Evolutionary conservation across 1,140 invertebrate genomes (phyloP).

Genomic region (Brachionus plicatilis): DNA sequence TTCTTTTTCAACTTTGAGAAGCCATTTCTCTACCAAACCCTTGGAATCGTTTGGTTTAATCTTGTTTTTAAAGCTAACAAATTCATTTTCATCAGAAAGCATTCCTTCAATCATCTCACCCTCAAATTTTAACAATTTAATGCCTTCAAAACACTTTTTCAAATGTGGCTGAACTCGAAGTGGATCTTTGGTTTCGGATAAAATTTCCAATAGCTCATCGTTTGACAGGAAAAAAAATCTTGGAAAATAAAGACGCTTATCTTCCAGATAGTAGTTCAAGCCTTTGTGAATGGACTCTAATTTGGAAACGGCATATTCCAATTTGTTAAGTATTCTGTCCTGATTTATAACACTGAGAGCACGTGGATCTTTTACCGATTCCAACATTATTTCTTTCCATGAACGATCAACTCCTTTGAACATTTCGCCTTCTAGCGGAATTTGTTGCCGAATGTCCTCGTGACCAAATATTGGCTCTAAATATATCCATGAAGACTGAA

Average conservation of each 20-base stretch:
- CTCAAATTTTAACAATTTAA: slow-evolving; percentile 60
- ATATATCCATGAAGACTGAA: slow-evolving; percentile 60
- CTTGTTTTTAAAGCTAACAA: slow-evolving; percentile 69
- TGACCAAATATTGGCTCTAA: slow-evolving; percentile 57
- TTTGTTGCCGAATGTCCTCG: slow-evolving; percentile 57
- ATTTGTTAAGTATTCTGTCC: slow-evolving; percentile 56
- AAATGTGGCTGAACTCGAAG: slow-evolving; percentile 83
- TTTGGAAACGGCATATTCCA: slow-evolving; percentile 53
- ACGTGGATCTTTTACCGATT: slow-evolving; percentile 42
- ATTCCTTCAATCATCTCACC: slow-evolving; percentile 76
- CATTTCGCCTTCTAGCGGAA: slow-evolving; percentile 57
- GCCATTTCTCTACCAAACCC: slow-evolving; percentile 59
- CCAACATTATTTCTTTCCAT: slow-evolving; percentile 24
- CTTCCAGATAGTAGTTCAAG: slow-evolving; percentile 55
- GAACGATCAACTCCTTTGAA: slow-evolving; percentile 47
- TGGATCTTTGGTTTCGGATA: slow-evolving; percentile 93
- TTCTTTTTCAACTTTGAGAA: slow-evolving; percentile 55
- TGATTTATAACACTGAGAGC: slow-evolving; percentile 54
- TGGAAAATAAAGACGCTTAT: slow-evolving; percentile 56
- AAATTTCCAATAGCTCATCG: slow-evolving; percentile 76
- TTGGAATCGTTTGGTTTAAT: slow-evolving; percentile 76
- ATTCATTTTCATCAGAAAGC: slow-evolving; percentile 73
- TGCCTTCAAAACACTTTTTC: slow-evolving; percentile 54
- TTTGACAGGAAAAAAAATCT: slow-evolving; percentile 79
- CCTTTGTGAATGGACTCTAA: slow-evolving; percentile 46